Base-by-base conservation (phyloP, 2,888 invertebrate species). In the Sabatieria punctata region DNA sequence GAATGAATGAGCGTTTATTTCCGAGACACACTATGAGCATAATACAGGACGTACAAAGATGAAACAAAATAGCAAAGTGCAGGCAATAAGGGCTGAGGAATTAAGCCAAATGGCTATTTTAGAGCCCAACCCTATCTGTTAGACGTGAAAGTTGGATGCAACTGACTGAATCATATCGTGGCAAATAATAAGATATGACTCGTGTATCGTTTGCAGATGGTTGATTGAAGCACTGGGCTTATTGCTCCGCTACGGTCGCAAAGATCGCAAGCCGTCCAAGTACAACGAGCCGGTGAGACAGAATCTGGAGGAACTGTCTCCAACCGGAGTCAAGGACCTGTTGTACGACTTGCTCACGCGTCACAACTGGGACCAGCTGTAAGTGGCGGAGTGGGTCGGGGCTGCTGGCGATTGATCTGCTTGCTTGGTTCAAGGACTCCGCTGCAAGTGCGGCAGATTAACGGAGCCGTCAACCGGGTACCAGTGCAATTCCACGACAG, bases 381-480 rank as follows among this genome's bases (percentile, higher is more conserved):
- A 40, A 53, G 55, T 53, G 18, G 40, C 30, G 49, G n/a, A 18
- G 22, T 6, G 19, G 4, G n/a, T 19, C 8, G 4, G 18, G 21
- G 18, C 37, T 22, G 18, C 37, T 41, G 11, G 13, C n/a, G 11
- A 41, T 18, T 15, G 8, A 15, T 37, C 13, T 37, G 37, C 18
- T 6, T 11, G 84, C 82, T 52, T 70, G 85, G 4, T 42, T 58
- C 43, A 47, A 61, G 66, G 46, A 80, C 81, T 1, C 78, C 84
- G 0, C 71, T 86, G 43, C 85, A 91, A 65, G 77, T 82, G 42
- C 76, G 95, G 22, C 83, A 84, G 65, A 73, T 97, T 41, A 91
- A 95, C 69, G 97, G 97, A 1, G 89, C 91, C 57, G 72, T 97
- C 38, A 91, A 91, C 61, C 77, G 93, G 46, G 93, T 95, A 2